phyloP scores from a whole-genome alignment of 2,888 invertebrate species.

The Pristionchus fissidentatus region DNA sequence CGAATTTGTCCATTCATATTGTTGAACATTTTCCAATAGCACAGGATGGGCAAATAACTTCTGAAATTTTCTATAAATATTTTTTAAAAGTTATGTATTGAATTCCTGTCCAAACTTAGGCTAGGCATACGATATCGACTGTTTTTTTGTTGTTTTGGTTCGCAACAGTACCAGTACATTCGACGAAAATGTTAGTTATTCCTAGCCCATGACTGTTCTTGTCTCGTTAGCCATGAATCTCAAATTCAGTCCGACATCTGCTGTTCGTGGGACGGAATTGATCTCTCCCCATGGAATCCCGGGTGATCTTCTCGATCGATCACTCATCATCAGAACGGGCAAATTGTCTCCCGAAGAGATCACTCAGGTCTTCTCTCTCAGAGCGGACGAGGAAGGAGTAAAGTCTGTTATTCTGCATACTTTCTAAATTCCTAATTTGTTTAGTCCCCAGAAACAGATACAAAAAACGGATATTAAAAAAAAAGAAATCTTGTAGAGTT shows the following conservation, averaged over 20 bases:
- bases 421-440: neutral
- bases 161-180: too few species aligned
- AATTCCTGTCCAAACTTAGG: too few species aligned
- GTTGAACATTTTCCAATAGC: too few species aligned
- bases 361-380: constrained; percentile 50
- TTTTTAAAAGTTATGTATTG: too few species aligned
- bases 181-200: too few species aligned
- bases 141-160: too few species aligned
- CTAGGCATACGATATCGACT: too few species aligned
- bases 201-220: too few species aligned
- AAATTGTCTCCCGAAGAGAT: constrained; percentile 62
- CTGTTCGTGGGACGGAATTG: constrained; percentile 93
- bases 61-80: too few species aligned
- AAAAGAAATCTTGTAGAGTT: neutral
- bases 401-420: constrained; percentile 77
- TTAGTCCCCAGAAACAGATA: neutral
- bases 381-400: constrained; percentile 93
- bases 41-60: too few species aligned
- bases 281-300: constrained; percentile 97
- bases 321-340: constrained; percentile 81
- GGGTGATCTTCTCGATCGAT: constrained; percentile 89
- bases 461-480: neutral
- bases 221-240: too few species aligned
- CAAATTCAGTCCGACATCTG: constrained; percentile 70
- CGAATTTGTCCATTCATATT: too few species aligned